These are phyloP conservation scores for Rhincodon typus DNA, from an alignment of 2,797 vertebrate genomes.

Conservation along the genomic window DNA sequence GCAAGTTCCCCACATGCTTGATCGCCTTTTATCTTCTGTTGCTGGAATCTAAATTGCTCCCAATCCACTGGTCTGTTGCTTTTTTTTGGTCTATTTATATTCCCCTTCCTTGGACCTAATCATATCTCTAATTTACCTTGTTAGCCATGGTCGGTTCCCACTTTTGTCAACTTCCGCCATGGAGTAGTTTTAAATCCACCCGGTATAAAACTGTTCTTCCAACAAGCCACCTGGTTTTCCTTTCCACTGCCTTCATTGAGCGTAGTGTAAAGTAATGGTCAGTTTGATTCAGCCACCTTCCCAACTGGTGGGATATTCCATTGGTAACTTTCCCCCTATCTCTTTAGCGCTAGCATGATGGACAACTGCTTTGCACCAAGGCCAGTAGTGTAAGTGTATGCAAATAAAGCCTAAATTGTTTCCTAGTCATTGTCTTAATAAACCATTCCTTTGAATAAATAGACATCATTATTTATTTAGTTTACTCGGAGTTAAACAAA, in stretches of 20 bases:
- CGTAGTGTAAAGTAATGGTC: background rate
- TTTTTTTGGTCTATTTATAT: no score
- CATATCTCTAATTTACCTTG: no score
- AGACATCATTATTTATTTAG: background rate
- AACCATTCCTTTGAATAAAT: background rate
- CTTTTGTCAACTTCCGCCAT: background rate
- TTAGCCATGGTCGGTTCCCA: no score
- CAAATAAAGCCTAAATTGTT: background rate
- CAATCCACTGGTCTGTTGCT: no score
- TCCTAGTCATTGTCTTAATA: background rate
- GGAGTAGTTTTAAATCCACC: background rate
- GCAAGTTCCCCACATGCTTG: no score
- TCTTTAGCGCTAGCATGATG: background rate
- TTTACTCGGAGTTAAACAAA: background rate
- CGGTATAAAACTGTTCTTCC: background rate
- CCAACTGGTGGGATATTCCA: background rate
- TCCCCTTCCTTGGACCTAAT: no score
- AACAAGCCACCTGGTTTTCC: background rate
- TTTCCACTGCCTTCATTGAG: background rate
- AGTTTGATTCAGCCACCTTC: background rate
- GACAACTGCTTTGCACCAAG: background rate
- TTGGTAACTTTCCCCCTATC: no score
- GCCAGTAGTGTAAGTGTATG: background rate
- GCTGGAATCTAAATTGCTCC: no score
- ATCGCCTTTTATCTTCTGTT: no score